Base-by-base conservation (phyloP, 2,888 invertebrate species). In the Lacanobia oleracea region DNA sequence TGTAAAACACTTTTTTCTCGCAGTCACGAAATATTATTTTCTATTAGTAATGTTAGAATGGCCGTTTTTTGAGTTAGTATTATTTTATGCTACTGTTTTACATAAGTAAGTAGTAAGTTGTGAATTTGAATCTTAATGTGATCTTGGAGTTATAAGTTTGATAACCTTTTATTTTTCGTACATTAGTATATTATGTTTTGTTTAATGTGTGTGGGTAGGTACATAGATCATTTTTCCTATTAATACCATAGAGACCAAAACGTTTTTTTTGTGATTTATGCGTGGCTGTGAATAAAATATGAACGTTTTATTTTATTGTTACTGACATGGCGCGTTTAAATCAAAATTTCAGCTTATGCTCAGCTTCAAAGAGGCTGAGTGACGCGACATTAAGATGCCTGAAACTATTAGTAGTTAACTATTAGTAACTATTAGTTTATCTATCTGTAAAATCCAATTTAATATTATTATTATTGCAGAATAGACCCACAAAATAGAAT, bases 1-100 rank as follows among this genome's bases (percentile, higher is more conserved):
- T 75, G 73, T 76, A 73, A 84, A 88, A 86, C 84, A 84, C 77
- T 84, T 86, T 86, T 88, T 86, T 84, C 73, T 76, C 73, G 9
- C 67, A 82, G 83, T 85, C 88, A 90, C 87, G 89, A 86, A 85
- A 86, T 82, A 77, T 80, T 82, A 79, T 81, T 79, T 84, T 87
- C 87, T 85, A 81, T 81, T 81, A 81, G 7, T 48, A 66, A 48
- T 70, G 57, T 27, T 40, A 12, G 33, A 82, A 72, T 62, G 67
- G 48, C 53, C n/a, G 1, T 72, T 76, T 72, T 72, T 75, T 80
- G 73, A 84, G 51, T 72, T 59, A 79, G 67, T 86, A 66, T 86
- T 16, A 84, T 86, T 84, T 86, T 81, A 85, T 86, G 66, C 75
- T 72, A 61, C 64, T 82, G 72, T 75, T 85, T 85, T 48, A 76